phyloP scores from a whole-genome alignment of 1,140 invertebrate genomes.

The Maniola jurtina region DNA sequence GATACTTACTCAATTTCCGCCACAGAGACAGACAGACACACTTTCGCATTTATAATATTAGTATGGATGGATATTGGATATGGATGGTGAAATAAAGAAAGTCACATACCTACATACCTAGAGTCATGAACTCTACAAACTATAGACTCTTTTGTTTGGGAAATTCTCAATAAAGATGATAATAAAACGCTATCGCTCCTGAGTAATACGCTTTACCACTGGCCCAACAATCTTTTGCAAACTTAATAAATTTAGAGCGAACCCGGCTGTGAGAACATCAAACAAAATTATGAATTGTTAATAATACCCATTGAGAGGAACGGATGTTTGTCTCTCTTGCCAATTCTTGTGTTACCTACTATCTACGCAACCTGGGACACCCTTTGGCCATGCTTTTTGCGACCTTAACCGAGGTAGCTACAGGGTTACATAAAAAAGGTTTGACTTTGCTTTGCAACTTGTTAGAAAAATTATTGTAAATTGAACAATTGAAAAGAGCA shows the following conservation, averaged over 20 bases:
- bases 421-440: background rate
- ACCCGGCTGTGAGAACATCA: slow-evolving; percentile 38
- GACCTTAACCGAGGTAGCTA: background rate
- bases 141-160: no score
- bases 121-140: no score
- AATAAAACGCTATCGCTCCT: slow-evolving; percentile 9
- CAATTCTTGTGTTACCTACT: slow-evolving; percentile 15
- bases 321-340: slow-evolving; percentile 36
- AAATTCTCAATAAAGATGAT: no score
- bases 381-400: slow-evolving; percentile 28
- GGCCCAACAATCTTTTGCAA: slow-evolving; percentile 18
- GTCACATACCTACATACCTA: no score
- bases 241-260: slow-evolving; percentile 33
- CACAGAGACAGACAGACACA: no score
- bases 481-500: no score
- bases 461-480: background rate
- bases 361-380: slow-evolving; percentile 1
- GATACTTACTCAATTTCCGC: no score
- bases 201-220: slow-evolving; percentile 12
- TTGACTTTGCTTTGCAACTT: background rate
- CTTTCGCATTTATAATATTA: no score
- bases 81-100: no score
- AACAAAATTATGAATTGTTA: slow-evolving; percentile 40
- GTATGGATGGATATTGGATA: no score
- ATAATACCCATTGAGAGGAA: slow-evolving; percentile 21